Percentiles rank a stretch among this genome's conserved stretches.
phyloP scores from a whole-genome alignment of 2,888 invertebrate genomes.

The Parasteatoda lunata region DNA sequence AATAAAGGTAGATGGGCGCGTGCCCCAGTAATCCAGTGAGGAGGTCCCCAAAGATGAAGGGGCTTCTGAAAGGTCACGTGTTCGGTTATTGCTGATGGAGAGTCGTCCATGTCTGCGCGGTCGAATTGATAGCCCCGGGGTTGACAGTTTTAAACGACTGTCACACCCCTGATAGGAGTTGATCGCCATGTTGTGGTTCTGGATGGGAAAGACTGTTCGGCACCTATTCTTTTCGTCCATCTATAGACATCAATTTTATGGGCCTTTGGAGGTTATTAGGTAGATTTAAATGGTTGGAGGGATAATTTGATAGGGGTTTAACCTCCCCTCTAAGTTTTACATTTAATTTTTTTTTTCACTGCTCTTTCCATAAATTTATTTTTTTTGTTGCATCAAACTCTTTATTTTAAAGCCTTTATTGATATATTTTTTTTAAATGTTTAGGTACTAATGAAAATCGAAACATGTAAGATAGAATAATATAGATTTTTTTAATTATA shows the following conservation, averaged over 20 bases:
- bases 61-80: slow-evolving; percentile 19
- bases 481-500: too few relatives aligned
- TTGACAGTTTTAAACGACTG: slow-evolving; percentile 39
- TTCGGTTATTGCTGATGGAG: slow-evolving; percentile 21
- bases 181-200: slow-evolving; percentile 20
- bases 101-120: slow-evolving; percentile 34
- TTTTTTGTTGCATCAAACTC: too few relatives aligned
- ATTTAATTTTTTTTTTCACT: too few relatives aligned
- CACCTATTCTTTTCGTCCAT: background rate
- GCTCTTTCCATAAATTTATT: too few relatives aligned
- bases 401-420: too few relatives aligned
- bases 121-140: slow-evolving; percentile 20
- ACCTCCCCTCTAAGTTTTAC: too few relatives aligned
- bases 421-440: too few relatives aligned
- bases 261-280: slow-evolving; percentile 35
- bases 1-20: slow-evolving; percentile 39
- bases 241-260: slow-evolving; percentile 27
- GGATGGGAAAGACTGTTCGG: slow-evolving; percentile 2
- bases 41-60: background rate
- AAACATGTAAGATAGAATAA: too few relatives aligned
- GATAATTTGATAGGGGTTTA: background rate
- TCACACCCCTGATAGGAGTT: slow-evolving; percentile 5
- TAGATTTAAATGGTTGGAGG: background rate
- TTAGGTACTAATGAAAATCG: too few relatives aligned
- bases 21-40: slow-evolving; percentile 33